A percentile compares a stretch with the other conserved stretches of the same genome.
These are phyloP conservation scores for Oreochromis aureus DNA, from an alignment of 2,113 vertebrate species.

Conservation along the genomic window DNA sequence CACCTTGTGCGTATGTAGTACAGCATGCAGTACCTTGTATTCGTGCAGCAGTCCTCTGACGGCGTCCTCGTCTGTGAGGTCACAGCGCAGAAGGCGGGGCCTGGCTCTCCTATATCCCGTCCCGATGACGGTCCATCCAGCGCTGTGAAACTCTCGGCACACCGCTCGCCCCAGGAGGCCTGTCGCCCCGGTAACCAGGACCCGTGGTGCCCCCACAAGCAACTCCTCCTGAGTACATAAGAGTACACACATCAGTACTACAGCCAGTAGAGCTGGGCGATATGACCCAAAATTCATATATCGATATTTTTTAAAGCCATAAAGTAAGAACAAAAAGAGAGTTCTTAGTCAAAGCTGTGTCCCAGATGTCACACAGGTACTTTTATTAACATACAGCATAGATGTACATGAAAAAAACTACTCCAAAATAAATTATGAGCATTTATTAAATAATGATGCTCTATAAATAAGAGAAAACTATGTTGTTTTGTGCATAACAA, in stretches of 20 bases:
- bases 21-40: slow-evolving; percentile 76
- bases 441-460: too few relatives aligned
- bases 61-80: slow-evolving; percentile 82
- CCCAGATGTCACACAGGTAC: too few relatives aligned
- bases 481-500: too few relatives aligned
- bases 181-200: slow-evolving; percentile 88
- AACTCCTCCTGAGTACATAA: slow-evolving; percentile 73
- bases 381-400: too few relatives aligned
- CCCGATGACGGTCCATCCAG: slow-evolving; percentile 81
- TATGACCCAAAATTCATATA: too few relatives aligned
- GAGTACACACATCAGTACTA: neutral
- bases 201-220: slow-evolving; percentile 69
- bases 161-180: slow-evolving; percentile 91
- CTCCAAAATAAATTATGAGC: too few relatives aligned
- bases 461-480: too few relatives aligned
- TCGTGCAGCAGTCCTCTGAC: slow-evolving; percentile 80
- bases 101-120: slow-evolving; percentile 84
- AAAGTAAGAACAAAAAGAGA: too few relatives aligned
- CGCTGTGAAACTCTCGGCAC: slow-evolving; percentile 83
- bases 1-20: neutral
- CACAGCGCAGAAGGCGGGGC: slow-evolving; percentile 82
- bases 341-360: too few relatives aligned
- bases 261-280: too few relatives aligned
- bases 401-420: too few relatives aligned
- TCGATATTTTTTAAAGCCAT: too few relatives aligned